A percentile compares a stretch with the other conserved stretches of the same genome.
phyloP scores from a whole-genome alignment of 2,888 invertebrate genomes.

The Drosophila bunnanda region DNA sequence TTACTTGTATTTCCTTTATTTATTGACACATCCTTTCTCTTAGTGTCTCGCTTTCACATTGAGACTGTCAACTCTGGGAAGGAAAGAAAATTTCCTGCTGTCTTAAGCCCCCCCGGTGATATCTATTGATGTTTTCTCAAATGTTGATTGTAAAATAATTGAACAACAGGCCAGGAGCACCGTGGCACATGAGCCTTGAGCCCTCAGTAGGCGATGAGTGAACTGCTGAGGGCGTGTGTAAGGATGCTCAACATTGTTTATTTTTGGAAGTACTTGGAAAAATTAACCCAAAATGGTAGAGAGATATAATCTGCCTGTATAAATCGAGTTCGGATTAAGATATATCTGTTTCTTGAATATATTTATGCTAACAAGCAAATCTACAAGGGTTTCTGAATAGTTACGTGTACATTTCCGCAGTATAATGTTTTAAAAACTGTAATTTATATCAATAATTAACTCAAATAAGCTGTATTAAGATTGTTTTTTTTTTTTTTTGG shows the following conservation, averaged over 20 bases:
- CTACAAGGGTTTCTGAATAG: not conserved
- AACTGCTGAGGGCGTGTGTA: not conserved
- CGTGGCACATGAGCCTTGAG: not conserved
- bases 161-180: conserved; percentile 35
- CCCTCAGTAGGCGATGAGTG: conserved; percentile 1
- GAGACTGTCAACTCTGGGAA: conserved; percentile 23
- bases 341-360: not conserved
- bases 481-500: too few relatives aligned
- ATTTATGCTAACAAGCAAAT: too few relatives aligned
- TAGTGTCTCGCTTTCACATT: conserved; percentile 22
- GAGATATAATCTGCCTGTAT: not conserved
- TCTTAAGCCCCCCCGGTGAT: conserved; percentile 35
- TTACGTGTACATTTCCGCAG: too few relatives aligned
- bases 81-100: conserved; percentile 15
- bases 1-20: not conserved
- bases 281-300: not conserved
- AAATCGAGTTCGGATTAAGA: not conserved
- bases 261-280: not conserved
- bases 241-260: not conserved
- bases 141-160: conserved; percentile 56
- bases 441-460: not conserved
- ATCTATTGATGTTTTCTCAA: conserved; percentile 44
- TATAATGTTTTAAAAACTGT: too few relatives aligned
- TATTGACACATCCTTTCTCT: not conserved
- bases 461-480: not conserved